Percentiles rank a stretch among this genome's conserved stretches.
Evolutionary conservation across 2,113 vertebrate genomes (phyloP).

Genomic region (Todiramphus saurophagus): DNA sequence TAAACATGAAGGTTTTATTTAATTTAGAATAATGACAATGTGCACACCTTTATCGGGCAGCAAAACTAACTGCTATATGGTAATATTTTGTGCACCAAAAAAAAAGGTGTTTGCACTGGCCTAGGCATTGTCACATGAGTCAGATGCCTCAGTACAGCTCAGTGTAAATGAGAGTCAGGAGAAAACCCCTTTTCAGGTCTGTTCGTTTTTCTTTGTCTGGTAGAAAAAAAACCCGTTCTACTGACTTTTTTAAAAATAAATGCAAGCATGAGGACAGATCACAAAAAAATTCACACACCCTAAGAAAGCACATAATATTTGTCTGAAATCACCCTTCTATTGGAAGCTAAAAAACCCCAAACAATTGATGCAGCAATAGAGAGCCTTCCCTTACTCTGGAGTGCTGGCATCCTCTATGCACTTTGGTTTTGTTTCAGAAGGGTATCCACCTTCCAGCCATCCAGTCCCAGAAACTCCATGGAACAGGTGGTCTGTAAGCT

Average conservation of each 20-base stretch:
- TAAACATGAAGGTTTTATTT: neutral
- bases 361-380: neutral
- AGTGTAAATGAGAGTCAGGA: neutral
- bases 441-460: conserved; percentile 29
- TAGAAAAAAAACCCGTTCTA: neutral
- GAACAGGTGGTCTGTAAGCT: conserved; percentile 66
- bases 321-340: neutral
- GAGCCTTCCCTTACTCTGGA: neutral
- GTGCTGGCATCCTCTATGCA: neutral
- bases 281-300: neutral
- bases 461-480: conserved; percentile 26
- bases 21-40: neutral
- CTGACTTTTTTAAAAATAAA: neutral
- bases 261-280: neutral
- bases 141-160: neutral
- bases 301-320: neutral
- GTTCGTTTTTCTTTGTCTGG: neutral
- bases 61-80: neutral
- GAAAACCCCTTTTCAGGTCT: neutral
- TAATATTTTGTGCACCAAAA: neutral
- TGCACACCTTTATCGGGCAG: neutral
- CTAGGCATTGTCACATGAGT: neutral
- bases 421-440: conserved; percentile 6
- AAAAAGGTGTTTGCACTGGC: neutral
- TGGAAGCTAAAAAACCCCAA: neutral